These are phyloP conservation scores for Danio albolineatus DNA, from an alignment of 2,797 vertebrate genomes.

Conservation along the genomic window DNA sequence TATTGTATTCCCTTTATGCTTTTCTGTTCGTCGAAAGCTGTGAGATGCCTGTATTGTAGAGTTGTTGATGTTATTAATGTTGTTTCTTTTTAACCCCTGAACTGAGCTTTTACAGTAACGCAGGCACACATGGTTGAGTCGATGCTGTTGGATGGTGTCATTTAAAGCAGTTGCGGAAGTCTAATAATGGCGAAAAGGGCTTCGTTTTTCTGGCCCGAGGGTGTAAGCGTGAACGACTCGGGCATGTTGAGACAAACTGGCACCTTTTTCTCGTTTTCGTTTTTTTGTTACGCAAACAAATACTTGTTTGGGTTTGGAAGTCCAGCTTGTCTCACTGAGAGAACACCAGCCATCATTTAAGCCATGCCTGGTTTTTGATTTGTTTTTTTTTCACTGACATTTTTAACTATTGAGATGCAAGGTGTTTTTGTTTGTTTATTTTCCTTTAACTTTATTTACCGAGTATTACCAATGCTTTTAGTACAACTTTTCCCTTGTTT, in stretches of 20 bases:
- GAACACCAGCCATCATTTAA: slow-evolving; percentile 50
- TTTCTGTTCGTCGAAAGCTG: slow-evolving; percentile 54
- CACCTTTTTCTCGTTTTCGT: background rate
- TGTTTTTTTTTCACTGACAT: slow-evolving; percentile 8
- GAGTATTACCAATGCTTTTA: slow-evolving; percentile 42
- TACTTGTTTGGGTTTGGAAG: slow-evolving; percentile 14
- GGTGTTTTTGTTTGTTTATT: background rate
- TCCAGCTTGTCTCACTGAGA: slow-evolving; percentile 10
- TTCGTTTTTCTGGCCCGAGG: background rate
- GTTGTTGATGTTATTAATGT: slow-evolving; percentile 38
- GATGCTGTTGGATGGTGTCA: background rate
- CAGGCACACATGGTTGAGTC: slow-evolving; percentile 18
- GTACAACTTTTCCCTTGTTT: slow-evolving; percentile 7
- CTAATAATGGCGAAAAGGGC: slow-evolving; percentile 3
- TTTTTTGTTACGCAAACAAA: background rate
- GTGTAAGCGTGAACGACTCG: background rate
- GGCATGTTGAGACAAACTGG: slow-evolving; percentile 9
- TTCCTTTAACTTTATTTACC: slow-evolving; percentile 20
- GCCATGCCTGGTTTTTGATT: slow-evolving; percentile 1
- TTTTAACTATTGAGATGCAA: slow-evolving; percentile 37
- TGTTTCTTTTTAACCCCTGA: slow-evolving; percentile 10
- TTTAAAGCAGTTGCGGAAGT: slow-evolving; percentile 9
- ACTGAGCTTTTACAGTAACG: slow-evolving; percentile 8
- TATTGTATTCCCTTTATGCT: slow-evolving; percentile 49
- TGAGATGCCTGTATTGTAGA: slow-evolving; percentile 55